A percentile compares a stretch with the other conserved stretches of the same genome.
These are phyloP conservation scores for Rhabdomys dilectus DNA, from an alignment of 2,113 vertebrate genomes.

Conservation along the genomic window DNA sequence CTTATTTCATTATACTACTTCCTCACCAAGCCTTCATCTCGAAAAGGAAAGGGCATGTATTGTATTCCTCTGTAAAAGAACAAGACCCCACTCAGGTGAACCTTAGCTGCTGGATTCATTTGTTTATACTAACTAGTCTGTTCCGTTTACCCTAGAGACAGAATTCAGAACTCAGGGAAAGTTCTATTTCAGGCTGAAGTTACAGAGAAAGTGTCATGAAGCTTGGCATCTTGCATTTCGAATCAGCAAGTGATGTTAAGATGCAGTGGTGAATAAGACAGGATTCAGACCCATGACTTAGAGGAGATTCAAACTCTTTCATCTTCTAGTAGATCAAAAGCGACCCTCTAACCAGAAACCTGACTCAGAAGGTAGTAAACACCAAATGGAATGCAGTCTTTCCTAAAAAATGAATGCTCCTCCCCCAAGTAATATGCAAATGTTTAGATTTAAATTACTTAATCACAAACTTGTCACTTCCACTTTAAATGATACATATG, in stretches of 20 bases:
- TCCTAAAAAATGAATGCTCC: neutral
- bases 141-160: constrained; percentile 72
- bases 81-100: neutral
- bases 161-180: constrained; percentile 72
- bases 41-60: neutral
- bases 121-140: neutral
- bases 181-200: constrained; percentile 9
- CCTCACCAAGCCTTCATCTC: neutral
- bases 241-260: neutral
- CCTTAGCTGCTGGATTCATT: neutral
- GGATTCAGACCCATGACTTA: neutral
- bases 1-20: neutral
- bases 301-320: neutral
- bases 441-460: constrained; percentile 34
- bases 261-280: neutral
- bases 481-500: neutral
- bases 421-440: neutral
- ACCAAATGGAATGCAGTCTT: neutral
- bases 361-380: neutral
- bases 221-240: neutral
- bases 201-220: neutral
- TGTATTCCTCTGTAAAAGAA: neutral
- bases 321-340: neutral
- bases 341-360: neutral
- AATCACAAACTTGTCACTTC: constrained; percentile 2